Base-by-base conservation (phyloP, 2,113 vertebrate genomes). In the Vimba vimba region DNA sequence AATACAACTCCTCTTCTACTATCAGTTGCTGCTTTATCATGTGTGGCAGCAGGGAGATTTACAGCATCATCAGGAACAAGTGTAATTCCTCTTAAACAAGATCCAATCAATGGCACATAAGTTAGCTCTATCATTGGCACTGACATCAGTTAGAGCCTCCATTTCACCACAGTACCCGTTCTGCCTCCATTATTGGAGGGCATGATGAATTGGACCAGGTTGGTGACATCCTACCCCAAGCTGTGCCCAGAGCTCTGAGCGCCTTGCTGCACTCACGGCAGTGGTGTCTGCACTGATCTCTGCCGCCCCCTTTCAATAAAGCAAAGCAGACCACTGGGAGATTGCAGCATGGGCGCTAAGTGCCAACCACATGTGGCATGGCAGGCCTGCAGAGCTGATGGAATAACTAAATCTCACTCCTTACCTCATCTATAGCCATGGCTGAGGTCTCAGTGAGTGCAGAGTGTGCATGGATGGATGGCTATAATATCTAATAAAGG, bases 401-500 rank as follows among this genome's bases (percentile, higher is more conserved):
- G 79, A 82, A 82, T 60, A 19, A 50, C 60, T 50, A 68, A 36
- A 55, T 52, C 52, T 12, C 30, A 15, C 13, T 55, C 52, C 64
- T 19, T 36, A 7, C 52, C 69, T 81, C 39, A 77, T 74, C 43
- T 7, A 5, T 11, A 64, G 71, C 59, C 82, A 68, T 27, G 76
- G 66, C 10, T 62, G 47, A 17, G 47, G 52, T 83, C 21, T 73
- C 87, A 11, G 45, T 69, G 77, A 25, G 36, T 55, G 25, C 85
- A 66, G 59, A 76, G 80, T 43, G 68, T n/a, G 23, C 27, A 68
- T 43, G 68, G 74, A 80, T 68, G 68, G 47, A 79, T 80, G 85
- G 21, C 47, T 68, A 69, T 74, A 68, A 86, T 86, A 88, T 81
- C 88, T 90, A 91, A 91, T 92, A 91, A 93, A 92, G 87, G 87